Evolutionary conservation across 2,113 vertebrate genomes (phyloP).

Genomic region (Dicaeum eximium): DNA sequence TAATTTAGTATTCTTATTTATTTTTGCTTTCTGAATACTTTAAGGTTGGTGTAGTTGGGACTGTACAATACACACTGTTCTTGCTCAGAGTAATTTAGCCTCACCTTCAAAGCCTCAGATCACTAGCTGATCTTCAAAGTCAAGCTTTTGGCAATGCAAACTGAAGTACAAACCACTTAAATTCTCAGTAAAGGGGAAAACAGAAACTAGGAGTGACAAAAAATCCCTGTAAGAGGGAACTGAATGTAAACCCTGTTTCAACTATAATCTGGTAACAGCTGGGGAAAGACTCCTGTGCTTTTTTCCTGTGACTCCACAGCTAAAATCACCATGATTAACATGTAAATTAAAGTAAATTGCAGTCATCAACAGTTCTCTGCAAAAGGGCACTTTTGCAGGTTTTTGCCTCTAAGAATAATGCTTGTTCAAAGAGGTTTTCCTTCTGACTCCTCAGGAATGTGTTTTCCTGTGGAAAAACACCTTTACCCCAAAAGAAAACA

Average conservation of each 20-base stretch:
- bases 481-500: not conserved
- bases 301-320: constrained; percentile 14
- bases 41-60: not conserved
- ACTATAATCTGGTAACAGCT: not conserved
- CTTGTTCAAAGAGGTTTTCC: not conserved
- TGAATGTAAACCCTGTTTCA: not conserved
- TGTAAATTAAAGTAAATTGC: constrained; percentile 36
- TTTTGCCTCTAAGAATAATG: not conserved
- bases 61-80: not conserved
- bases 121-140: not conserved
- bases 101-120: not conserved
- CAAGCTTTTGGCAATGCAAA: constrained; percentile 9
- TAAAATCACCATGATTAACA: constrained; percentile 20
- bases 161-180: not conserved
- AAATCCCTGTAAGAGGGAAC: not conserved
- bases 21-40: constrained; percentile 10
- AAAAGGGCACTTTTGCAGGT: not conserved
- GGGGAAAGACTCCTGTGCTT: not conserved
- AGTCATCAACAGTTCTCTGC: constrained; percentile 17
- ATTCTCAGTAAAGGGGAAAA: not conserved
- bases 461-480: not conserved
- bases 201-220: not conserved
- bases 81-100: constrained; percentile 9
- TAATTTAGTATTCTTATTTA: constrained; percentile 6
- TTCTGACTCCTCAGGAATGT: not conserved